Conservation (phyloP, 1,140 invertebrate species). For the Diplogasteroides magnus region DNA sequence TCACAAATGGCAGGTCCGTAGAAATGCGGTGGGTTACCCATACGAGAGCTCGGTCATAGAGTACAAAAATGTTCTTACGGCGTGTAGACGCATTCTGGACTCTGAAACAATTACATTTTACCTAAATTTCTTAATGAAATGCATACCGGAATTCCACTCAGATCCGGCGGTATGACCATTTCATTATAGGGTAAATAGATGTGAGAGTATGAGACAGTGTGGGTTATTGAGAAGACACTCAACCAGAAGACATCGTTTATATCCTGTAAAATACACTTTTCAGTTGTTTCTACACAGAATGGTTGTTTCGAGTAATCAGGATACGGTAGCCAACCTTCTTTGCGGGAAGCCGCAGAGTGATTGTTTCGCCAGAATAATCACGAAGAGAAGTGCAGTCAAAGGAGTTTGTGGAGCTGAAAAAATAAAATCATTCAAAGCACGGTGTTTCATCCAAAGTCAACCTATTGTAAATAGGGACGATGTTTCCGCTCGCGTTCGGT, state of each 20-base stretch:
- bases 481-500: conserved; percentile 45
- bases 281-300: background rate
- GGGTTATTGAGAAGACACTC: conserved; percentile 14
- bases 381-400: conserved; percentile 51
- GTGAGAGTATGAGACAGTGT: conserved; percentile 13
- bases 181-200: conserved; percentile 18
- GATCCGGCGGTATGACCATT: conserved; percentile 11
- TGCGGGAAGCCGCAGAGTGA: conserved; percentile 41
- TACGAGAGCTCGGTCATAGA: no score
- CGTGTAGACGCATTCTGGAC: conserved; percentile 10
- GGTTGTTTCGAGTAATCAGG: background rate
- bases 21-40: no score
- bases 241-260: conserved; percentile 54
- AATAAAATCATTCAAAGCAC: conserved; percentile 1
- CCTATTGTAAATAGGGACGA: conserved; percentile 49
- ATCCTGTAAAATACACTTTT: conserved; percentile 24
- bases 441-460: conserved; percentile 13
- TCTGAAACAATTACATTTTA: conserved; percentile 8
- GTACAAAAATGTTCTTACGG: background rate
- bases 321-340: background rate
- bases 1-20: no score
- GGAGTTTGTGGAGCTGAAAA: conserved; percentile 5
- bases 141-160: conserved; percentile 14
- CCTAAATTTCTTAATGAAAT: conserved; percentile 5
- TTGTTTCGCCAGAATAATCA: conserved; percentile 49